phyloP scores from a whole-genome alignment of 2,888 invertebrate species.

The Cantharis nigra region DNA sequence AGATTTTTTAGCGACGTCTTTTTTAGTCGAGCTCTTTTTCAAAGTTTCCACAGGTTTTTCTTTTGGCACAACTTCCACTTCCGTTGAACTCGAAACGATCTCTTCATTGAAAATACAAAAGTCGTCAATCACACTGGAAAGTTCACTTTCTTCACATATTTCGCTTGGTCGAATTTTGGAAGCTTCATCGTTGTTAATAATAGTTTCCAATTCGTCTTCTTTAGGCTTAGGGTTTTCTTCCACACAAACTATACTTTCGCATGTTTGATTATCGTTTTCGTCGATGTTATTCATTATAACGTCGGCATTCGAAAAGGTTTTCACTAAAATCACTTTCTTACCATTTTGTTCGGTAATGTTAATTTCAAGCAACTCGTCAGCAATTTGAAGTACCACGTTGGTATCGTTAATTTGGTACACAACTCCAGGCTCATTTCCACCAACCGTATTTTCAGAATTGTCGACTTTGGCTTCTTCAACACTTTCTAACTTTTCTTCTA shows the following conservation, averaged over 20 bases:
- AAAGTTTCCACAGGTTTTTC: background rate
- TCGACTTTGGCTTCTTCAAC: background rate
- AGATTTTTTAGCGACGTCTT: background rate
- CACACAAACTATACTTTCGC: background rate
- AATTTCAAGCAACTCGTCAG: constrained; percentile 34
- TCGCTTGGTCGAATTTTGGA: background rate
- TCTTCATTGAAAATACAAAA: constrained; percentile 24
- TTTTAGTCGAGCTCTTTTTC: background rate
- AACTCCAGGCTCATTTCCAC: constrained; percentile 6
- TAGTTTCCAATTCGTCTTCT: background rate
- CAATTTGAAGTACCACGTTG: constrained; percentile 32
- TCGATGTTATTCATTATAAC: constrained; percentile 16
- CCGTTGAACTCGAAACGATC: constrained; percentile 23
- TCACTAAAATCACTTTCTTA: constrained; percentile 31
- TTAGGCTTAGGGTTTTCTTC: background rate
- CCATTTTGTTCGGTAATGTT: constrained; percentile 30
- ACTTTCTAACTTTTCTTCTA: background rate
- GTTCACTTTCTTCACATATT: background rate
- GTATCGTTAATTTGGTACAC: constrained; percentile 24
- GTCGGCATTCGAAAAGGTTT: constrained; percentile 23
- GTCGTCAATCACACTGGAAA: constrained; percentile 2
- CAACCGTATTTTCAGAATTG: background rate
- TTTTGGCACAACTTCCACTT: constrained; percentile 2
- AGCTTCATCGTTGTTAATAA: background rate
- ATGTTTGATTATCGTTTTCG: background rate